These are phyloP conservation scores for Urocitellus parryii DNA, from an alignment of 2,113 vertebrate genomes.

Conservation along the genomic window DNA sequence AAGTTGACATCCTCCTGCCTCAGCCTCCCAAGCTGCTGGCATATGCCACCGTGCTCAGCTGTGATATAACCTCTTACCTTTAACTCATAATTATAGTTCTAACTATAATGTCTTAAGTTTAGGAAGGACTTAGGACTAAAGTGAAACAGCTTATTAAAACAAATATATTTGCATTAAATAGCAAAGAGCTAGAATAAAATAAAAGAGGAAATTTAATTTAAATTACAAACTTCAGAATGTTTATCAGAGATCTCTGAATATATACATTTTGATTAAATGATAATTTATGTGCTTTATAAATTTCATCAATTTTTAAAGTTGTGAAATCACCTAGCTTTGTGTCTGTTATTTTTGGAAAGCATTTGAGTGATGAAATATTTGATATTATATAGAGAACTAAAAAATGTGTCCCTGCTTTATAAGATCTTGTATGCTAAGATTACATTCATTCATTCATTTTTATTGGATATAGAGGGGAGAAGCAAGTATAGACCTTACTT, in stretches of 20 bases:
- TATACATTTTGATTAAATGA: background rate
- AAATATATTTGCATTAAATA: background rate
- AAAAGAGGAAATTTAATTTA: conserved; percentile 19
- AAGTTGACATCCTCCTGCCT: too few relatives aligned
- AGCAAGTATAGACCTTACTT: background rate
- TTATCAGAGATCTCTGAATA: conserved; percentile 9
- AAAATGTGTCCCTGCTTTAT: background rate
- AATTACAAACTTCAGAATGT: background rate
- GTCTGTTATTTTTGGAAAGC: conserved; percentile 30
- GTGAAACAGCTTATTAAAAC: background rate
- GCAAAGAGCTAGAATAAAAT: background rate
- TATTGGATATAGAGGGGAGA: background rate
- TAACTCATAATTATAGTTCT: background rate
- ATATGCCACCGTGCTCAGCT: background rate
- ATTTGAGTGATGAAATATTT: background rate
- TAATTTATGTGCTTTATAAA: conserved; percentile 46
- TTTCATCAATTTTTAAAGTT: background rate
- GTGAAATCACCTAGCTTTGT: conserved; percentile 11
- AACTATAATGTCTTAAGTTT: background rate
- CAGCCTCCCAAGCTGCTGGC: too few relatives aligned
- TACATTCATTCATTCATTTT: background rate
- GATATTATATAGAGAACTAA: background rate
- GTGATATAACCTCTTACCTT: conserved; percentile 3
- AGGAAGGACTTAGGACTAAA: background rate
- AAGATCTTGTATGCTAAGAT: conserved; percentile 19